phyloP scores from a whole-genome alignment of 2,888 invertebrate genomes.

The Drosophila quasianomalipes region DNA sequence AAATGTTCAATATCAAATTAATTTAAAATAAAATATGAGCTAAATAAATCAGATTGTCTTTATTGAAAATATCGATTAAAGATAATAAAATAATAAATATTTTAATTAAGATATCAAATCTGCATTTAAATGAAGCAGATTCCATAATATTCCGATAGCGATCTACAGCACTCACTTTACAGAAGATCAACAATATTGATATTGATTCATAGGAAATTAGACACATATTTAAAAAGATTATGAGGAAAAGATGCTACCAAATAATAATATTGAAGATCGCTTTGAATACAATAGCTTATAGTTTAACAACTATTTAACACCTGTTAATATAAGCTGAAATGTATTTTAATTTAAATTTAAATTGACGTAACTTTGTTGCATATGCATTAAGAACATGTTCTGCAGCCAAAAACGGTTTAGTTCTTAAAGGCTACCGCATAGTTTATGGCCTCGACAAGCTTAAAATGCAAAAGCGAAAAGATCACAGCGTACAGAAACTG shows the following conservation, averaged over 20 bases:
- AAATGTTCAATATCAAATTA: neutral
- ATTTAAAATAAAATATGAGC: neutral
- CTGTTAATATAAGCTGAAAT: neutral
- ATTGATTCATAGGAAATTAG: constrained; percentile 16
- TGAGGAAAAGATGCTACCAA: neutral
- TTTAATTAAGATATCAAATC: neutral
- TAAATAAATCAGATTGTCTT: neutral
- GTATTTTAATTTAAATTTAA: neutral
- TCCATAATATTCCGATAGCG: neutral
- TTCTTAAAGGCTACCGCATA: constrained; percentile 11
- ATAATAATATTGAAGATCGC: neutral
- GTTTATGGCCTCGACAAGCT: constrained; percentile 51
- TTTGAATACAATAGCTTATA: neutral
- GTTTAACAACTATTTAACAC: neutral
- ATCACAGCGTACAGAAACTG: constrained; percentile 21
- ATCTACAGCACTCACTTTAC: neutral
- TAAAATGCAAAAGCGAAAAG: constrained; percentile 41
- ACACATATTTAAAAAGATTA: neutral
- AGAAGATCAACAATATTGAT: neutral
- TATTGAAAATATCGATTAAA: neutral
- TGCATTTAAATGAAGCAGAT: neutral
- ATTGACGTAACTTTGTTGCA: constrained; percentile 31
- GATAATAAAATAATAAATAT: neutral
- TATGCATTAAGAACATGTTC: constrained; percentile 4
- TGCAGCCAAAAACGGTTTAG: constrained; percentile 22